Evolutionary conservation across 2,113 vertebrate species (phyloP).

Genomic region (Marmota monax): DNA sequence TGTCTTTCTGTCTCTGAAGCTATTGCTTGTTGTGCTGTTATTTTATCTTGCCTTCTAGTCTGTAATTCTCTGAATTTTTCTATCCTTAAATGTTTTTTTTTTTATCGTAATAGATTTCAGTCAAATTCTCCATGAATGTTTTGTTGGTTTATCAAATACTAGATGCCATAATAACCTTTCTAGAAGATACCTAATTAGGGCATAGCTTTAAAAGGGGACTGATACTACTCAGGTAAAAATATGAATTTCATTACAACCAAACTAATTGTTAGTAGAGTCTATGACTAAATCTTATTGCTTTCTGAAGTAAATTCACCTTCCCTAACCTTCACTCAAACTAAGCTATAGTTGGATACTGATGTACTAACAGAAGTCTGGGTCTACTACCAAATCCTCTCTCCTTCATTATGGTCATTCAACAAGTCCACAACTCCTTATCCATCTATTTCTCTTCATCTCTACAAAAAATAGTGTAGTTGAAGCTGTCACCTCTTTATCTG

Average conservation of each 20-base stretch:
- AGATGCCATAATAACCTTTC: background rate
- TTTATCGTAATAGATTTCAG: background rate
- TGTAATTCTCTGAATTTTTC: background rate
- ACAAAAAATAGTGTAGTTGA: background rate
- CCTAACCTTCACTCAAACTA: background rate
- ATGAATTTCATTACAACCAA: slow-evolving; percentile 22
- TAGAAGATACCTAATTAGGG: background rate
- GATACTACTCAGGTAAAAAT: background rate
- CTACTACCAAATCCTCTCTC: background rate
- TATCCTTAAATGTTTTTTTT: background rate
- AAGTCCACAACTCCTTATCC: background rate
- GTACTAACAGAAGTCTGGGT: background rate
- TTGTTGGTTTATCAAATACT: background rate
- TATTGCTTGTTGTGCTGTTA: background rate
- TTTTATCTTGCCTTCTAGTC: background rate
- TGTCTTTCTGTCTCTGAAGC: background rate
- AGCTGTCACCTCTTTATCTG: background rate
- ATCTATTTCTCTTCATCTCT: background rate
- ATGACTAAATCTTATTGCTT: background rate
- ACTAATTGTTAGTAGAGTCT: background rate
- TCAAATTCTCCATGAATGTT: background rate
- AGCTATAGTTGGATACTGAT: background rate
- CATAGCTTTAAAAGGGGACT: background rate
- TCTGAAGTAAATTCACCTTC: background rate
- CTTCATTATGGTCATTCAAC: background rate